phyloP scores from a whole-genome alignment of 2,797 vertebrate species.

The Mus spretus region DNA sequence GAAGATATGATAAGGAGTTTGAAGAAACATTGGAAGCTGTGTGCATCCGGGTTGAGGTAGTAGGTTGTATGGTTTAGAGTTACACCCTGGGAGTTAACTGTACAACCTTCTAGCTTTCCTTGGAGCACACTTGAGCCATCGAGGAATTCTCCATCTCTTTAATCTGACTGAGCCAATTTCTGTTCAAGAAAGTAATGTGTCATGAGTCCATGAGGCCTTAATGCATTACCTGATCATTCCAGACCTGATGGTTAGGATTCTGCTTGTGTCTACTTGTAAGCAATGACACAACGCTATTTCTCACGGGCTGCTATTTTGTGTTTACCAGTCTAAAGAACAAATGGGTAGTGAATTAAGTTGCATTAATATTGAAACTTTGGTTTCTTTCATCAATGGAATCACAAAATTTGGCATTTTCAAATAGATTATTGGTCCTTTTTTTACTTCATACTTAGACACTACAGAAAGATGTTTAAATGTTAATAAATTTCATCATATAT shows the following conservation, averaged over 20 bases:
- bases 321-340: conserved; percentile 43
- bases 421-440: conserved; percentile 29
- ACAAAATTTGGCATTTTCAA: conserved; percentile 61
- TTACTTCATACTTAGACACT: conserved; percentile 32
- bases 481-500: not conserved
- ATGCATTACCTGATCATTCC: conserved; percentile 77
- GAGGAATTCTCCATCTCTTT: conserved; percentile 90
- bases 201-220: conserved; percentile 83
- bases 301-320: not conserved
- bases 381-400: not conserved
- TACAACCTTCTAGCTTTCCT: conserved; percentile 99
- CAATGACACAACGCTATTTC: conserved; percentile 70
- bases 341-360: not conserved
- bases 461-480: not conserved
- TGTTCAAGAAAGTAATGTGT: conserved; percentile 89
- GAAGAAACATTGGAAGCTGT: conserved; percentile 92
- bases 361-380: conserved; percentile 15
- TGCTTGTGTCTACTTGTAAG: conserved; percentile 83
- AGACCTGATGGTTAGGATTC: conserved; percentile 78
- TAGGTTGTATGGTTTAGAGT: conserved; percentile 99
- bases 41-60: conserved; percentile 99
- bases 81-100: conserved; percentile 99
- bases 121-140: conserved; percentile 99
- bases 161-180: conserved; percentile 87
- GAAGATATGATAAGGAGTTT: conserved; percentile 90